Evolutionary conservation across 2,113 vertebrate genomes (phyloP), one percentile per base, ranked within the genome.

Genomic region (Periophthalmus modestus): DNA sequence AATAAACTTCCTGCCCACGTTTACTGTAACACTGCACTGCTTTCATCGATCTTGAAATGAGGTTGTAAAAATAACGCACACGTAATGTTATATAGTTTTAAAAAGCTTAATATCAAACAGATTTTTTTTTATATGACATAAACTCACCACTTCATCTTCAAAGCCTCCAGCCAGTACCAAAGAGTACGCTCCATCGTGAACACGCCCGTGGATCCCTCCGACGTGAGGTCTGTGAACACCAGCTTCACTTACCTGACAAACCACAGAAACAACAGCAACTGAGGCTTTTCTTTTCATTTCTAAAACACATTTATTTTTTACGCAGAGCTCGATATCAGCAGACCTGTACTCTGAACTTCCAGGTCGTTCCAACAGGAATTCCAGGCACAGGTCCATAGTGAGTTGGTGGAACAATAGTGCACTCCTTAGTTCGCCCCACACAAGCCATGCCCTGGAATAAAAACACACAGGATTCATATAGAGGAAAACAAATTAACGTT

Each of bases 331-430:
- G 54, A 66, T 46, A 62, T 19, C 12, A 7, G 66, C 79, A 79
- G 48, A 97, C 97, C 95, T 99, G 97, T 79, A 99, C 97, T 93
- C 97, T 94, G 91, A 99, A 99, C 83, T 98, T 99, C 97, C 97
- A 99, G 2, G 96, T 96, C 72, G 97, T 96, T 78, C 97, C 97
- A 77, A 99, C 97, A 77, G 97, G 97, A 93, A 98, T 87, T 34
- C 97, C 97, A 70, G 97, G 97, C 86, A 99, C 94, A 33, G 97
- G 97, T 61, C 97, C 97, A 82, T 99, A 99, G 81, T 99, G 97
- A 91, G 98, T 99, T 46, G 97, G 98, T 68, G 97, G 97, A 79
- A 99, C 97, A 84, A 99, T 98, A 74, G 97, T 98, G 91, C 97
- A 99, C 91, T 99, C 96, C 91, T 96, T 99, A 74, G 97, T 99